phyloP scores from a whole-genome alignment of 2,888 invertebrate genomes.

The Ferdinandea cuprea region DNA sequence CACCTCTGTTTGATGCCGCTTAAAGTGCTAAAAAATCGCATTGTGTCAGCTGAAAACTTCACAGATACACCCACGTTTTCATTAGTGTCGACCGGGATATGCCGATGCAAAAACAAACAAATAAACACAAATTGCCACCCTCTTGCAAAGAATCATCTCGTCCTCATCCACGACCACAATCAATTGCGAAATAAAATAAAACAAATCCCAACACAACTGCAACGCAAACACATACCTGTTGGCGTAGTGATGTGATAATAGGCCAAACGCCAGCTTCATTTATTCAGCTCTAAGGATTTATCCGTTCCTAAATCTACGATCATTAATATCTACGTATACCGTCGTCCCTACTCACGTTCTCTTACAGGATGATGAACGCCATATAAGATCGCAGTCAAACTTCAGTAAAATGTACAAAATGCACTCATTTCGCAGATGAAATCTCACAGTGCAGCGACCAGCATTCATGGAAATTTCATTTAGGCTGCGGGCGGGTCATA shows the following conservation, averaged over 20 bases:
- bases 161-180: not conserved
- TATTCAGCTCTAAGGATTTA: constrained; percentile 66
- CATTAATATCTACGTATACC: constrained; percentile 60
- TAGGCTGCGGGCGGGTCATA: constrained; percentile 61
- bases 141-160: constrained; percentile 24
- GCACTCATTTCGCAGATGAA: constrained; percentile 69
- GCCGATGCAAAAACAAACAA: not conserved
- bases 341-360: constrained; percentile 22
- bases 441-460: constrained; percentile 12
- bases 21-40: constrained; percentile 61
- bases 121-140: not conserved
- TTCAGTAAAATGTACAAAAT: constrained; percentile 71
- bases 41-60: constrained; percentile 40
- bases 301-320: constrained; percentile 57
- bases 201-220: constrained; percentile 24
- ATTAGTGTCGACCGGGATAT: constrained; percentile 39
- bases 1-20: constrained; percentile 34
- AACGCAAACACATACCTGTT: constrained; percentile 51
- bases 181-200: constrained; percentile 12
- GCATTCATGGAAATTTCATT: constrained; percentile 14
- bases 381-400: constrained; percentile 67
- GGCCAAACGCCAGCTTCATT: constrained; percentile 57
- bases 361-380: constrained; percentile 71
- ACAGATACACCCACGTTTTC: constrained; percentile 70
- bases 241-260: constrained; percentile 72